Evolutionary conservation across 2,113 vertebrate genomes (phyloP).

Genomic region (Malaclemys terrapin): DNA sequence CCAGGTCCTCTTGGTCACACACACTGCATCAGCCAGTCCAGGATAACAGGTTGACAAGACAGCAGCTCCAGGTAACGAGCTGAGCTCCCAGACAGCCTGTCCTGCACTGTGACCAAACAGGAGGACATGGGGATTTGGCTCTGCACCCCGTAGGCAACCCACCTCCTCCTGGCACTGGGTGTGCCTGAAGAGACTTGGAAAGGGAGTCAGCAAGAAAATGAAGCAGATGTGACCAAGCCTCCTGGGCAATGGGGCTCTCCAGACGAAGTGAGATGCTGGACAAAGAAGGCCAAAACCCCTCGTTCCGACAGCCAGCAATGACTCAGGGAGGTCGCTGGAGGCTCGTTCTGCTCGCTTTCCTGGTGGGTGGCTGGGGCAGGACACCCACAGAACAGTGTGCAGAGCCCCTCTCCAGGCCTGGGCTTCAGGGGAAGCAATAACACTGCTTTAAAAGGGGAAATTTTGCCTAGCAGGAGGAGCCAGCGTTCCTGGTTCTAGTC

Average conservation of each 20-base stretch:
- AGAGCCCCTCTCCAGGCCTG: neutral
- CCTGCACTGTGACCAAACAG: neutral
- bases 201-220: neutral
- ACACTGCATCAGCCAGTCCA: neutral
- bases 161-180: neutral
- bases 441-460: neutral
- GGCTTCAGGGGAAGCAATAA: neutral
- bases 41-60: neutral
- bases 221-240: neutral
- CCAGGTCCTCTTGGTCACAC: neutral
- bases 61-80: neutral
- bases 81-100: neutral
- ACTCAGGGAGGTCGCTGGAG: too few species aligned
- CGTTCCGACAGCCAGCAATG: too few species aligned
- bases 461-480: neutral
- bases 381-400: too few species aligned
- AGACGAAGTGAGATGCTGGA: neutral
- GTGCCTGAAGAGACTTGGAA: neutral
- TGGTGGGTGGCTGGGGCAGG: neutral
- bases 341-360: neutral
- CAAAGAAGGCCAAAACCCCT: neutral
- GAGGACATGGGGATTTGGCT: neutral
- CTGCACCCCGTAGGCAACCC: neutral
- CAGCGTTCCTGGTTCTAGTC: neutral
- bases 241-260: neutral